These are phyloP conservation scores for Drosophila niveifrons DNA, from an alignment of 2,888 invertebrate genomes.

Conservation along the genomic window DNA sequence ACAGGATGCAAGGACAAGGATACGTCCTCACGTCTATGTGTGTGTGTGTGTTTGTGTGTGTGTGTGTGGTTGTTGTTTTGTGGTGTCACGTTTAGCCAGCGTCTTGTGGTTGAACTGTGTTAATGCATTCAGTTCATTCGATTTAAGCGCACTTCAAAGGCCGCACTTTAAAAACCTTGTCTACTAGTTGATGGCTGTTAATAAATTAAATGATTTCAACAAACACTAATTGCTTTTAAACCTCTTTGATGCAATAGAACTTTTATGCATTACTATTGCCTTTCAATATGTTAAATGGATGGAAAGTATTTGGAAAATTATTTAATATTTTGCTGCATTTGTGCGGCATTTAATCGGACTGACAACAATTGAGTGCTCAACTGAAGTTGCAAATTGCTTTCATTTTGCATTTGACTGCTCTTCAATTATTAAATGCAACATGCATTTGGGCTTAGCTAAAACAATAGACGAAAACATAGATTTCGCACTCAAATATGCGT, in stretches of 20 bases:
- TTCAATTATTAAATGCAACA: constrained; percentile 9
- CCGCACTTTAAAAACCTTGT: constrained; percentile 1
- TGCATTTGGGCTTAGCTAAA: neutral
- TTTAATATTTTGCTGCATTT: neutral
- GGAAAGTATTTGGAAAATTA: neutral
- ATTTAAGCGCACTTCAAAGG: constrained; percentile 28
- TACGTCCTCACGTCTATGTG: neutral
- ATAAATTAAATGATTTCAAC: constrained; percentile 14
- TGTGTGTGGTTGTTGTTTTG: neutral
- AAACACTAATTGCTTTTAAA: constrained; percentile 2
- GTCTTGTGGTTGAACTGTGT: constrained; percentile 18
- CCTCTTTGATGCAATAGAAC: neutral
- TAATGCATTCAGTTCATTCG: constrained; percentile 34
- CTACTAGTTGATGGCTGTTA: constrained; percentile 3
- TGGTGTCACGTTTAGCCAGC: neutral
- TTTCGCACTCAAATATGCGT: constrained; percentile 12
- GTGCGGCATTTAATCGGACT: neutral
- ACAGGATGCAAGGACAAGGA: constrained; percentile 16
- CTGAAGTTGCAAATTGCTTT: neutral
- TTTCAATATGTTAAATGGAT: neutral
- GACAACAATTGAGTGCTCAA: no score
- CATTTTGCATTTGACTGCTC: neutral
- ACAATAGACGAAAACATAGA: neutral
- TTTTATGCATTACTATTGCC: neutral
- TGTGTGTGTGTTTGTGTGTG: neutral